Evolutionary conservation across 2,113 vertebrate genomes (phyloP), one percentile per base, ranked within the genome.

Genomic region (Rhinolophus sinicus): DNA sequence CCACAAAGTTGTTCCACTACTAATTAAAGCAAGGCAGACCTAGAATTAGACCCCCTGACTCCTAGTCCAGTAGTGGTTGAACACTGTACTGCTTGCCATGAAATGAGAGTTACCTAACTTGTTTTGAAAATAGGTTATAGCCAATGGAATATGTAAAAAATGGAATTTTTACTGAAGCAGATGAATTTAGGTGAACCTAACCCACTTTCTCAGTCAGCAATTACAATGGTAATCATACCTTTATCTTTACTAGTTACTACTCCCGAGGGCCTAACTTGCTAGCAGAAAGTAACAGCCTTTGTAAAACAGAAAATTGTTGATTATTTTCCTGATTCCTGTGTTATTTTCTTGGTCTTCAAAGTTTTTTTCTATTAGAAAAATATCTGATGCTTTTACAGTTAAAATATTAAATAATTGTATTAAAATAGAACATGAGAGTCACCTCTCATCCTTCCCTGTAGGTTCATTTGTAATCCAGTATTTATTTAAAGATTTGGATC

Each of bases 401-500:
- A 38, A 86, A 86, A 67, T 72, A 88, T 87, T 82, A 76, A 90
- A 81, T n/a, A 85, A 54, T 5, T 28, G 9, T 73, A 64, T 92
- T 90, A 81, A 92, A 95, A 77, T 88, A 91, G n/a, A 87, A 72
- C 30, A 75, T 10, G n/a, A 76, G 28, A 35, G 16, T 56, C 33
- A 50, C 15, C 40, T 81, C 14, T 86, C 52, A 62, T 82, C 21
- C 28, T 38, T 65, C 5, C 13, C 12, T 30, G 72, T 89, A 60
- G 18, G 91, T 64, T 56, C 30, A 30, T 40, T 93, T 58, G 47
- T 93, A 78, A 92, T 88, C 16, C 24, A 87, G 19, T 67, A 77
- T 86, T 88, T 67, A 77, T 86, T 88, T 69, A 93, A 95, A 90
- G 26, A 70, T 88, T 75, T 58, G n/a, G 26, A 6, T 10, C 40